Evolutionary conservation across 2,888 invertebrate genomes (phyloP), one percentile per base, ranked within the genome.

Genomic region (Halocaridina rubra): DNA sequence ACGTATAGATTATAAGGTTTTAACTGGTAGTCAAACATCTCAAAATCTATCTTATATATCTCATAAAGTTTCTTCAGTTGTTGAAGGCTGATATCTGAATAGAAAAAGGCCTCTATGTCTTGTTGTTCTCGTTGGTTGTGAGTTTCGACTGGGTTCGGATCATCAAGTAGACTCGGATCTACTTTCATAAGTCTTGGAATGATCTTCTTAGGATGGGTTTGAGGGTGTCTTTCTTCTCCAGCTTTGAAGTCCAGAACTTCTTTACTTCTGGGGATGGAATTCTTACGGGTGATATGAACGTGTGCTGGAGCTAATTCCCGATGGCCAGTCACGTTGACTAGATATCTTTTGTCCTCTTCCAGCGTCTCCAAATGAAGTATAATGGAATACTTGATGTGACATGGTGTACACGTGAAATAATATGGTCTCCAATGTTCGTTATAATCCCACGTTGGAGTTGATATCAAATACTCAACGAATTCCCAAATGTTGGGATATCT

Each of bases 361-460:
- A 87, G 8, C 3, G 39, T 59, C 32, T 81, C 77, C 16, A 81
- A 27, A 10, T 81, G 53, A 24, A 87, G 30, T 16, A 87, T 64
- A 27, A 71, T 24, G 46, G 67, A 29, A 71, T 87, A 87, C 1
- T 16, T 61, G 46, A 80, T 53, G 30, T 84, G 80, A 27, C 88
- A 88, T 3, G 91, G 90, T 0, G 84, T 79, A n/a, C 85, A 88
- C 22, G 87, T 82, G 30, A 88, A 76, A 16, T 84, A 88, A 22
- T 88, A 89, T 19, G 86, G 88, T 2, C 24, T 74, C 88, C 87
- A 89, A 76, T 89, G 88, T 29, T 84, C 84, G 61, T 87, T 84
- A 78, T 87, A 87, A 10, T 85, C 39, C 67, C 77, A 67, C 13
- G 53, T 30, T 2, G 87, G 80, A 10, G 85, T 88, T 24, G 69